Evolutionary conservation across 2,888 invertebrate species (phyloP).

Genomic region (Mythimna ferrago): DNA sequence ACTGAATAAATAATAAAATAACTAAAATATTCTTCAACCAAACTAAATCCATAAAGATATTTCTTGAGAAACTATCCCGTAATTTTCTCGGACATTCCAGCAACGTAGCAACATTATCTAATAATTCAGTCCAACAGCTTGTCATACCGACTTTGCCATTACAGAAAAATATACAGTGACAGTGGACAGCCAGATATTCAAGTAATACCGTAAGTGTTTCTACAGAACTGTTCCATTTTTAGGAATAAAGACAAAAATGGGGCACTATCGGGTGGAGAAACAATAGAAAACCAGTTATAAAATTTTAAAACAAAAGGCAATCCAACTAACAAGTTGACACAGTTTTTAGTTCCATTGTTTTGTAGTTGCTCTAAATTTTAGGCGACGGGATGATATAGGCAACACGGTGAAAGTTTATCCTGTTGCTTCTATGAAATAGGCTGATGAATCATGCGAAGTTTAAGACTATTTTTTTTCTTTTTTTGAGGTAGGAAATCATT

Average conservation of each 20-base stretch:
- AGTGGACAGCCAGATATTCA: slow-evolving; percentile 27
- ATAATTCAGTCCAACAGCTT: slow-evolving; percentile 38
- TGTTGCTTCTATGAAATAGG: no score
- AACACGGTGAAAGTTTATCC: background rate
- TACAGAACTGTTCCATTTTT: slow-evolving; percentile 16
- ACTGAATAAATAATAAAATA: background rate
- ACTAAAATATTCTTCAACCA: background rate
- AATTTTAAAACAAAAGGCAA: slow-evolving; percentile 55
- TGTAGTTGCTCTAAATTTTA: slow-evolving; percentile 44
- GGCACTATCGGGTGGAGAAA: slow-evolving; percentile 20
- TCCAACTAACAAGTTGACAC: slow-evolving; percentile 57
- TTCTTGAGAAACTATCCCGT: slow-evolving; percentile 3
- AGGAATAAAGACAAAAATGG: slow-evolving; percentile 26
- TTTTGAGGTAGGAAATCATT: no score
- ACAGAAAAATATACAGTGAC: slow-evolving; percentile 30
- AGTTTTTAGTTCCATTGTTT: slow-evolving; percentile 55
- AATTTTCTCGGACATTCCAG: slow-evolving; percentile 15
- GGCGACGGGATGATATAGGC: background rate
- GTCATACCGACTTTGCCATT: slow-evolving; percentile 17
- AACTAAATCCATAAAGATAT: background rate
- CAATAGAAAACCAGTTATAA: slow-evolving; percentile 40
- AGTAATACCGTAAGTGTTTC: slow-evolving; percentile 50
- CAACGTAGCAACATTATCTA: slow-evolving; percentile 19
- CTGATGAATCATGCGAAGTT: no score
- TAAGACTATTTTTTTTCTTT: no score